Percentiles rank a stretch among this genome's conserved stretches.
Evolutionary conservation across 2,797 vertebrate genomes (phyloP).

Genomic region (Fratercula arctica): DNA sequence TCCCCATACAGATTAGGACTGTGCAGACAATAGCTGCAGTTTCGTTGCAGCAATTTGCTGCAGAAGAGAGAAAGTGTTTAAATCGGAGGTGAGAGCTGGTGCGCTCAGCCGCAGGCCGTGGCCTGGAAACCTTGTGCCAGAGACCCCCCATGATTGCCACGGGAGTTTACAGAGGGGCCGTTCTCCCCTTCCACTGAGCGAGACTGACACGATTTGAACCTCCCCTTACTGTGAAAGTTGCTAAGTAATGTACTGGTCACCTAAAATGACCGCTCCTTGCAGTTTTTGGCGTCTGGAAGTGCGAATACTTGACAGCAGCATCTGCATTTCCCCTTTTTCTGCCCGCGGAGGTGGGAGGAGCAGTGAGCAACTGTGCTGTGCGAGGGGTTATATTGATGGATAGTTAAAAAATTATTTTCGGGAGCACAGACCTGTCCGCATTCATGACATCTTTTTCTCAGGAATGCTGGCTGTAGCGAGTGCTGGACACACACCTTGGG

Average conservation of each 20-base stretch:
- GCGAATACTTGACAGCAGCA: no score
- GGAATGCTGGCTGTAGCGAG: no score
- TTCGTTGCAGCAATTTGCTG: background rate
- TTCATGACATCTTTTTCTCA: background rate
- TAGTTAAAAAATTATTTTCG: no score
- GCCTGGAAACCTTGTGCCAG: background rate
- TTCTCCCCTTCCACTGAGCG: background rate
- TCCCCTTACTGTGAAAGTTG: background rate
- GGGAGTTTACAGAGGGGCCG: background rate
- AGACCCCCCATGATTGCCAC: background rate
- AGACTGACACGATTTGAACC: background rate
- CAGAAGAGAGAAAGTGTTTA: background rate
- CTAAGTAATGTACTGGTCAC: accelerated
- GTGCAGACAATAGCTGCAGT: background rate
- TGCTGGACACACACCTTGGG: accelerated
- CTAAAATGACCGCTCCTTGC: no score
- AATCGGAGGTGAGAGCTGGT: accelerated
- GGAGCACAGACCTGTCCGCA: background rate
- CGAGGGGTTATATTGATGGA: background rate
- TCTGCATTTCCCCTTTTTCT: no score
- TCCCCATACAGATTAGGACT: background rate
- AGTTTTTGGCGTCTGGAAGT: background rate
- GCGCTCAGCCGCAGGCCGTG: background rate
- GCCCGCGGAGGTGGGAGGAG: background rate
- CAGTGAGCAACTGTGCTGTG: background rate